Conservation (phyloP, 2,113 vertebrate species). For the Vidua chalybeata region DNA sequence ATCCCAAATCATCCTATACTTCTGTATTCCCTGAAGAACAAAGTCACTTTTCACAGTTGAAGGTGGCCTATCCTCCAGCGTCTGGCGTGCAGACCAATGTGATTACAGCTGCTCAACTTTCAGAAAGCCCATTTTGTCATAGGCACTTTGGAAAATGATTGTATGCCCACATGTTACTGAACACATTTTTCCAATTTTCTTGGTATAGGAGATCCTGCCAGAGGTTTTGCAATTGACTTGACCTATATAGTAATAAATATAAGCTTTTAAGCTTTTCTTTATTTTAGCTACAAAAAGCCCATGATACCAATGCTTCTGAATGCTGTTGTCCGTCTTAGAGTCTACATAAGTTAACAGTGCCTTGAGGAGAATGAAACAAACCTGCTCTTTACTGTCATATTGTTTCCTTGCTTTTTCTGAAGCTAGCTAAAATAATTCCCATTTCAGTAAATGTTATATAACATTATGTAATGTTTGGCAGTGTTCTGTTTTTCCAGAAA, state of each 20-base stretch:
- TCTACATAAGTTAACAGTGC: not conserved
- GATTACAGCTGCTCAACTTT: not conserved
- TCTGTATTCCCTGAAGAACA: accelerated
- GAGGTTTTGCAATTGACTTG: not conserved
- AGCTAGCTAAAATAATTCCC: not conserved
- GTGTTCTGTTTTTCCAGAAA: not conserved
- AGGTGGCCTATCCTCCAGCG: not conserved
- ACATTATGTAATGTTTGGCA: not conserved
- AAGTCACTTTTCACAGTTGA: not conserved
- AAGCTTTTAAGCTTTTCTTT: not conserved
- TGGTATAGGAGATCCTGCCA: not conserved
- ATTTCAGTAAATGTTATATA: not conserved
- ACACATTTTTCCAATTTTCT: not conserved
- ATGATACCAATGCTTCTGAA: not conserved
- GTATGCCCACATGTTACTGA: not conserved
- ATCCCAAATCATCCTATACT: not conserved
- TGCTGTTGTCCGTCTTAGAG: not conserved
- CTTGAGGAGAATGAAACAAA: not conserved
- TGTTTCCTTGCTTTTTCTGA: not conserved
- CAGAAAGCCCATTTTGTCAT: not conserved
- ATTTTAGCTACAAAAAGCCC: not conserved
- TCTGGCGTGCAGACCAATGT: not conserved
- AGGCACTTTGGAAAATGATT: not conserved
- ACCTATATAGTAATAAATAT: not conserved
- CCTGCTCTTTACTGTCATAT: not conserved